Percentiles rank a stretch among this genome's conserved stretches.
Conservation (phyloP, 2,113 vertebrate species). For the Bubo blakistoni region DNA sequence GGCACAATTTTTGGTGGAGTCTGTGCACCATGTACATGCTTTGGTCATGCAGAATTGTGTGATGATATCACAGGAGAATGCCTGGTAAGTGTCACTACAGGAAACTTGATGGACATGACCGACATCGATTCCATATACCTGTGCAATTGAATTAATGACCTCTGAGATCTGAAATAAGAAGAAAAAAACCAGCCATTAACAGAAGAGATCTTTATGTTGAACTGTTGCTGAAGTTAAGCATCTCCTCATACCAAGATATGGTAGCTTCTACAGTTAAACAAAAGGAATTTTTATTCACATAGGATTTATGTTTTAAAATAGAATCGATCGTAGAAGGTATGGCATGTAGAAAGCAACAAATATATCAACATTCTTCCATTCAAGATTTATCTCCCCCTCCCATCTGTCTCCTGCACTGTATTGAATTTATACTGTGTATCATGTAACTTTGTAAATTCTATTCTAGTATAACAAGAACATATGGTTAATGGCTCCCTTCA, state of each 20-base stretch:
- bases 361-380: neutral
- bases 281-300: neutral
- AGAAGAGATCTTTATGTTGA: neutral
- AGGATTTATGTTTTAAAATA: neutral
- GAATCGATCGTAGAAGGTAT: neutral
- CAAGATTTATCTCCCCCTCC: neutral
- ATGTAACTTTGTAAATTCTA: neutral
- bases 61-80: constrained; percentile 81
- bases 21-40: constrained; percentile 80
- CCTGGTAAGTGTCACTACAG: constrained; percentile 70
- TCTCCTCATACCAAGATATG: neutral
- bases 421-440: neutral
- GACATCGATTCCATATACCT: neutral
- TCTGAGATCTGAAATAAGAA: neutral
- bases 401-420: neutral
- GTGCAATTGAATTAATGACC: neutral
- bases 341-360: neutral
- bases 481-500: neutral
- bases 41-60: constrained; percentile 76
- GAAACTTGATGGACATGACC: neutral
- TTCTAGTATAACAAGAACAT: neutral
- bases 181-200: neutral
- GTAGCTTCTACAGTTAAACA: neutral
- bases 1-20: constrained; percentile 77
- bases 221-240: neutral